Conservation (phyloP, 2,888 invertebrate species). For the Nephrotoma guestfalica region DNA sequence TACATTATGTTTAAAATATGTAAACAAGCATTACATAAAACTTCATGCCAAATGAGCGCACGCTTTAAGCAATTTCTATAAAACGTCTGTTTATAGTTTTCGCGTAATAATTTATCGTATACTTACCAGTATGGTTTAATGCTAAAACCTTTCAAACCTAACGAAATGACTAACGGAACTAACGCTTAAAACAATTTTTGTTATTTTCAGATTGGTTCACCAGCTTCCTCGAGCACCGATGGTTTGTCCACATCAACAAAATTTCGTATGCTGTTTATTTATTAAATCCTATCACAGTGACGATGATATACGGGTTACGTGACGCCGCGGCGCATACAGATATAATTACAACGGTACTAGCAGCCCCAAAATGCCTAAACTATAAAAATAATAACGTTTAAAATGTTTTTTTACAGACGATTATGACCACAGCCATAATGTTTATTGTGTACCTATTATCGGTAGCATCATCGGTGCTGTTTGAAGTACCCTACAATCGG, state of each 20-base stretch:
- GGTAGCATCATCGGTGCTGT: slow-evolving; percentile 16
- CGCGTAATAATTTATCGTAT: not conserved
- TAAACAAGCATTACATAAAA: not conserved
- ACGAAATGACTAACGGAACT: no score
- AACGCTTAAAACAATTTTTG: no score
- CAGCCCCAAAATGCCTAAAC: no score
- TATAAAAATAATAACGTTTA: not conserved
- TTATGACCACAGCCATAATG: slow-evolving; percentile 14
- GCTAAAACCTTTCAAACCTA: no score
- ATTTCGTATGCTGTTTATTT: slow-evolving; percentile 23
- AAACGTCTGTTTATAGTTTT: not conserved
- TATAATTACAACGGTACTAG: not conserved
- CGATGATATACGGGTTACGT: slow-evolving; percentile 18
- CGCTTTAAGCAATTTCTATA: not conserved
- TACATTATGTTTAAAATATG: not conserved
- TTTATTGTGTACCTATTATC: slow-evolving; percentile 16
- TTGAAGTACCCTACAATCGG: slow-evolving; percentile 21
- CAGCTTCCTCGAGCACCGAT: slow-evolving; percentile 17
- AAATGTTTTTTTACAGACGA: not conserved
- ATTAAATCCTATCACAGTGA: slow-evolving; percentile 21
- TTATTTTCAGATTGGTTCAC: slow-evolving; percentile 27
- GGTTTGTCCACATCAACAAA: slow-evolving; percentile 22
- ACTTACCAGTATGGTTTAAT: no score
- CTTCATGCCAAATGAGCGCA: not conserved
- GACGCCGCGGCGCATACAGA: slow-evolving; percentile 15